Conservation (phyloP, 2,797 vertebrate genomes). For the Spheniscus humboldti region DNA sequence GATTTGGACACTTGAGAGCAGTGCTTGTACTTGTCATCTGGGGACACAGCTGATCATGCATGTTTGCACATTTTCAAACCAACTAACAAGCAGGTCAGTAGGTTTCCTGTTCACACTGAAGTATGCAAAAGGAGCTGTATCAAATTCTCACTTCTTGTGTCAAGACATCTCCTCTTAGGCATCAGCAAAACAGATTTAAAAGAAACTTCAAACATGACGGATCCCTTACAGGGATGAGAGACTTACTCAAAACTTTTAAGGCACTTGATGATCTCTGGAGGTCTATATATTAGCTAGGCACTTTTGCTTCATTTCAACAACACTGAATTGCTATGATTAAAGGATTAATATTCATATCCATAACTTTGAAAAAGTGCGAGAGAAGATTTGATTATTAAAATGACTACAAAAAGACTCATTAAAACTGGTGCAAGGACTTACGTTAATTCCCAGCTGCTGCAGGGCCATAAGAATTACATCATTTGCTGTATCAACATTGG, state of each 20-base stretch:
- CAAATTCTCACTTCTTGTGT: neutral
- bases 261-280: neutral
- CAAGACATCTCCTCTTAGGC: neutral
- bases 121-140: neutral
- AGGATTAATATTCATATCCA: neutral
- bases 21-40: neutral
- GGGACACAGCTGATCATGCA: neutral
- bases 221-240: neutral
- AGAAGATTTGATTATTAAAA: neutral
- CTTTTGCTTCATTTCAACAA: neutral
- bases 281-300: neutral
- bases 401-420: neutral
- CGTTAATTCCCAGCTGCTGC: slow-evolving; percentile 88
- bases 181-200: neutral
- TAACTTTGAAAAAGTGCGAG: neutral
- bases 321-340: neutral
- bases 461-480: slow-evolving; percentile 89
- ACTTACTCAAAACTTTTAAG: neutral
- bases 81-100: neutral
- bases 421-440: slow-evolving; percentile 72
- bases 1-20: neutral
- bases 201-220: neutral
- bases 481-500: slow-evolving; percentile 84
- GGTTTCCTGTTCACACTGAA: neutral
- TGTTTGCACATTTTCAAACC: neutral